Percentiles rank a stretch among this genome's conserved stretches.
phyloP scores from a whole-genome alignment of 2,797 vertebrate genomes.

The Tragelaphus eurycerus region DNA sequence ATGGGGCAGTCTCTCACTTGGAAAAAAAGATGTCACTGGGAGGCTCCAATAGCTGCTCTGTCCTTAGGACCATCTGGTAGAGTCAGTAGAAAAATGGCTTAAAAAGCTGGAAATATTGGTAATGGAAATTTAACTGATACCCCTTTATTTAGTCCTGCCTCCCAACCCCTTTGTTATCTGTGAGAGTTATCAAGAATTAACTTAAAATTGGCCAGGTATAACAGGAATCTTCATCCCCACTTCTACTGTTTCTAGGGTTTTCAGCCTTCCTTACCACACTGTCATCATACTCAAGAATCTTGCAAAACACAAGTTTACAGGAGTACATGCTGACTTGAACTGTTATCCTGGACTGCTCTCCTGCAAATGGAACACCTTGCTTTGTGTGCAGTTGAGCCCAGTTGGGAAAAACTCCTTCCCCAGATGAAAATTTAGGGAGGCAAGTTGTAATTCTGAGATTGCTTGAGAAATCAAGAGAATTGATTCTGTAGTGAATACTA shows the following conservation, averaged over 20 bases:
- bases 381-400: neutral
- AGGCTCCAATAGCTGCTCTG: conserved; percentile 59
- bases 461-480: neutral
- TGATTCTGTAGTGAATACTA: neutral
- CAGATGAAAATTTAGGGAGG: neutral
- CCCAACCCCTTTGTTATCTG: neutral
- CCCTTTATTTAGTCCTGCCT: neutral
- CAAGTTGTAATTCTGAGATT: neutral
- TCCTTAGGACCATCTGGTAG: conserved; percentile 62
- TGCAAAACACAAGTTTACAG: neutral
- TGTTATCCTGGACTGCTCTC: neutral
- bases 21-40: conserved; percentile 71
- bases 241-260: neutral
- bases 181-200: neutral
- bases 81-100: conserved; percentile 30
- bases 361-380: neutral
- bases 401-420: neutral
- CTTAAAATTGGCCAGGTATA: neutral
- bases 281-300: neutral
- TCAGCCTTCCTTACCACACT: neutral
- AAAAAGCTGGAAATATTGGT: conserved; percentile 31
- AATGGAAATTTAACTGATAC: neutral
- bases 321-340: neutral
- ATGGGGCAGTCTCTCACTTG: conserved; percentile 70
- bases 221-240: neutral